Evolutionary conservation across 2,797 vertebrate genomes (phyloP), one percentile per base, ranked within the genome.

Genomic region (Acrossocheilus wenchowensis): DNA sequence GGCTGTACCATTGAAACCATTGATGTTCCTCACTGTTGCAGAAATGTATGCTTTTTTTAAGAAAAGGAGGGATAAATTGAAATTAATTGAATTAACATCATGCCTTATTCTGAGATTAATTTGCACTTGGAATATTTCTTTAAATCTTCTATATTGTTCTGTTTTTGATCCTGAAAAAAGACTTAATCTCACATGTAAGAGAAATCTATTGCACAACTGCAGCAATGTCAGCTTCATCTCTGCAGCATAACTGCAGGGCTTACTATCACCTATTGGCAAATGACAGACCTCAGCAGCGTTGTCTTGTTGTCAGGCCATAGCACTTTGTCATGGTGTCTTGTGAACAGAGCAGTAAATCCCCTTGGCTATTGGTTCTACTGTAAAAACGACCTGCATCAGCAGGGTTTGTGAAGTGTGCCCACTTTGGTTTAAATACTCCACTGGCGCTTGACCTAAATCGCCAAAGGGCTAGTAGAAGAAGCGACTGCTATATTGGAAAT

Each of bases 401-500:
- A 89, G 89, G 88, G 90, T 93, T 94, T 92, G 92, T 94, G 90
- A 92, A 93, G 91, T 90, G 91, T 90, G 90, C 90, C 92, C 83
- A 82, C 87, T 92, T 87, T 89, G 80, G 81, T 93, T 94, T 94
- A 93, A 93, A 89, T 66, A 92, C 92, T 91, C 88, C 89, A 91
- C 82, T 80, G 87, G 89, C 73, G 90, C 89, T 84, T 90, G 90
- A 92, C 88, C 90, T 88, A 85, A 90, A 91, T 88, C 71, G 89
- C 92, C 91, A 78, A 36, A 91, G 92, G 93, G 89, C 91, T 80
- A 90, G 88, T 88, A 88, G 90, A 85, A 89, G 71, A 90, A 39
- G 54, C 30, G 41, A 21, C 57, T 68, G 68, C 78, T 72, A 81
- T 52, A 45, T 48, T 69, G 82, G 73, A 85, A 74, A 79, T 64